These are phyloP conservation scores for Halocaridina rubra DNA, from an alignment of 2,888 invertebrate species.

Conservation along the genomic window DNA sequence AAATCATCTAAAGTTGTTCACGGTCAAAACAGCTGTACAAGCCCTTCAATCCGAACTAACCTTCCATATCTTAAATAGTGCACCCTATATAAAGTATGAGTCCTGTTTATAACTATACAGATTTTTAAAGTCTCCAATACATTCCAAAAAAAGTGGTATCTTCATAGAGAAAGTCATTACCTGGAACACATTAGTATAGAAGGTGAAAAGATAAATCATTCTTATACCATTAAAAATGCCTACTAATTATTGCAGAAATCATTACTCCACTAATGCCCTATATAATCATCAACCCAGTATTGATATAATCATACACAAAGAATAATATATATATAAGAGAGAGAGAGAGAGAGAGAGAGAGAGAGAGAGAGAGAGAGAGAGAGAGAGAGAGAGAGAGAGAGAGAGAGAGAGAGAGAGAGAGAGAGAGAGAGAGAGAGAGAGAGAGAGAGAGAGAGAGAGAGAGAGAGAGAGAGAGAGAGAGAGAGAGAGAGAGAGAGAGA, in stretches of 20 bases:
- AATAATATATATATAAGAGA: not conserved
- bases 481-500: slow-evolving; percentile 22
- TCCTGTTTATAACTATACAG: no score
- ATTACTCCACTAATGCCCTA: not conserved
- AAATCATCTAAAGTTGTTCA: no score
- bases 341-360: not conserved
- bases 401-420: not conserved
- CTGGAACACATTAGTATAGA: not conserved
- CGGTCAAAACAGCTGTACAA: no score
- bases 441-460: slow-evolving; percentile 21
- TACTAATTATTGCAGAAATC: not conserved
- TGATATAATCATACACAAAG: no score
- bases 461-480: slow-evolving; percentile 15
- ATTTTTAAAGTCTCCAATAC: no score
- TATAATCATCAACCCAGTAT: not conserved
- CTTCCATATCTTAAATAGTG: no score
- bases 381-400: not conserved
- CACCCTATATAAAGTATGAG: no score
- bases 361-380: not conserved
- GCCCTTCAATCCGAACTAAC: no score
- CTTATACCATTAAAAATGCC: not conserved
- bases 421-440: slow-evolving; percentile 9
- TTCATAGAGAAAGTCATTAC: not conserved
- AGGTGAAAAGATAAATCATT: not conserved
- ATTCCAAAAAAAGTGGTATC: no score